Conservation (phyloP, 2,113 vertebrate genomes). For the Aramus guarauna region DNA sequence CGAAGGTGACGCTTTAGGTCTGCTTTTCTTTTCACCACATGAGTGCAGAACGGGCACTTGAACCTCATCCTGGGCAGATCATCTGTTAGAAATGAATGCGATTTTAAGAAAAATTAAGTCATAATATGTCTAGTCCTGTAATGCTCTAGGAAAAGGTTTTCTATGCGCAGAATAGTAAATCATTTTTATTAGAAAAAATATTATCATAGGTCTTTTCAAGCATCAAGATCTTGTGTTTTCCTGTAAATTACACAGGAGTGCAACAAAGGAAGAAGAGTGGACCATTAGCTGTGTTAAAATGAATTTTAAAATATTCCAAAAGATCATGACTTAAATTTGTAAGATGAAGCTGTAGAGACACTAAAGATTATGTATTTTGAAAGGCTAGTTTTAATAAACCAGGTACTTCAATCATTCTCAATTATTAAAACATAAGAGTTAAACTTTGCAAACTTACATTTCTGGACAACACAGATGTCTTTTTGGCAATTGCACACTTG, state of each 20-base stretch:
- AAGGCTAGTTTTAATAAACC: neutral
- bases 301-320: neutral
- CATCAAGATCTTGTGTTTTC: neutral
- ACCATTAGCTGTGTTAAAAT: neutral
- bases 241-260: neutral
- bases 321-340: neutral
- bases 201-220: fast-evolving
- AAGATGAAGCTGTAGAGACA: neutral
- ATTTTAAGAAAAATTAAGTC: neutral
- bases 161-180: fast-evolving
- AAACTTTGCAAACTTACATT: neutral
- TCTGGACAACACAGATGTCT: neutral
- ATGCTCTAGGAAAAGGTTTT: neutral
- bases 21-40: constrained; percentile 95
- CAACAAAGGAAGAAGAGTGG: neutral
- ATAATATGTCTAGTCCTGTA: neutral
- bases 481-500: fast-evolving
- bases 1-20: constrained; percentile 96
- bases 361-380: neutral
- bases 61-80: constrained; percentile 89
- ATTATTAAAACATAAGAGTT: neutral
- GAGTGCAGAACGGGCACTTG: constrained; percentile 96
- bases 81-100: constrained; percentile 71
- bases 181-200: fast-evolving
- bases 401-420: neutral